phyloP scores from a whole-genome alignment of 2,113 vertebrate species.

The Daboia siamensis region DNA sequence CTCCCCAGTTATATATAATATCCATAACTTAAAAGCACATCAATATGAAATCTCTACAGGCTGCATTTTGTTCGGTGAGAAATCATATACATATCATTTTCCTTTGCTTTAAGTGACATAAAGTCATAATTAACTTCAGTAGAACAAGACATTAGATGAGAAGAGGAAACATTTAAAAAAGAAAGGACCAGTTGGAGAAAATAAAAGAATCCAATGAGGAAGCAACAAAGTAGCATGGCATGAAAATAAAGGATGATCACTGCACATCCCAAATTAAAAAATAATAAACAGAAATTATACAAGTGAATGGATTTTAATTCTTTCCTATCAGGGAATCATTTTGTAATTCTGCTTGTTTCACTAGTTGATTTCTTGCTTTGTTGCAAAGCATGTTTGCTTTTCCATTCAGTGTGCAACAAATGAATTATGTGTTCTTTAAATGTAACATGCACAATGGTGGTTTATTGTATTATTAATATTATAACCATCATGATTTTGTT shows the following conservation, averaged over 20 bases:
- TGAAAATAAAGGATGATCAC: constrained; percentile 41
- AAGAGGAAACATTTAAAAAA: constrained; percentile 47
- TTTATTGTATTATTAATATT: constrained; percentile 42
- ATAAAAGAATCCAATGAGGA: constrained; percentile 55
- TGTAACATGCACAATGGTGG: constrained; percentile 56
- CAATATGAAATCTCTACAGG: constrained; percentile 70
- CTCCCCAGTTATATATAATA: constrained; percentile 72
- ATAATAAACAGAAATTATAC: constrained; percentile 56
- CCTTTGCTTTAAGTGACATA: constrained; percentile 57
- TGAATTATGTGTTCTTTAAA: constrained; percentile 49
- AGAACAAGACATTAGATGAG: constrained; percentile 59
- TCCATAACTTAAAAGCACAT: constrained; percentile 79
- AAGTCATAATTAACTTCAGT: constrained; percentile 58
- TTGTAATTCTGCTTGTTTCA: constrained; percentile 60
- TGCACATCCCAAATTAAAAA: constrained; percentile 52
- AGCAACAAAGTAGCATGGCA: constrained; percentile 48
- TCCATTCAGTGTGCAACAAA: constrained; percentile 63
- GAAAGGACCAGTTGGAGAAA: constrained; percentile 40
- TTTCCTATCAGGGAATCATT: constrained; percentile 60
- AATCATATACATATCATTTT: constrained; percentile 62
- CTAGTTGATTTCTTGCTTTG: constrained; percentile 67
- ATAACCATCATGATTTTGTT: constrained; percentile 28
- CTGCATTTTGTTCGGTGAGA: constrained; percentile 67
- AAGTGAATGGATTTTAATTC: constrained; percentile 62
- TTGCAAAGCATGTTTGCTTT: constrained; percentile 67